Conservation (phyloP, 23 tunicate species). For the Diplosoma virens region DNA sequence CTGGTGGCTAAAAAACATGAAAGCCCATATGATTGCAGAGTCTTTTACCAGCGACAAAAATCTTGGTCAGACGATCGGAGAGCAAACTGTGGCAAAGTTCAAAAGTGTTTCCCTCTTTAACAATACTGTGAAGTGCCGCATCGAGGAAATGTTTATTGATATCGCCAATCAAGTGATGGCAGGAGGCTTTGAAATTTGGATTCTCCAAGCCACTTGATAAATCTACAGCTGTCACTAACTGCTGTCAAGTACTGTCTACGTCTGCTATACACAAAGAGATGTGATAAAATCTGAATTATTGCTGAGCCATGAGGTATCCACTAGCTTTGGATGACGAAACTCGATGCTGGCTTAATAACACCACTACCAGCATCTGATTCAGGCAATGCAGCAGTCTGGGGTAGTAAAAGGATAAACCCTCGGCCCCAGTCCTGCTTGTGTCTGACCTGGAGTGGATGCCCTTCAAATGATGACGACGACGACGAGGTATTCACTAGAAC, state of each 20-base stretch:
- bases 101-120: no score
- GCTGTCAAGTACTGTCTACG: neutral
- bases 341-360: no score
- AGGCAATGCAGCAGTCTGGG: no score
- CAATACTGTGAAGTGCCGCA: neutral
- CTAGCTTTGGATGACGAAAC: no score
- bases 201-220: neutral
- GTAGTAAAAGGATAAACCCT: no score
- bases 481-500: neutral
- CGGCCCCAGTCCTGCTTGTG: no score
- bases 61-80: constrained; percentile 10
- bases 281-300: neutral
- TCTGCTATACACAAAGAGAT: neutral
- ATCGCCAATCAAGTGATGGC: neutral
- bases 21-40: neutral
- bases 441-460: no score
- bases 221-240: neutral
- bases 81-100: constrained; percentile 7
- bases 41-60: constrained; percentile 20
- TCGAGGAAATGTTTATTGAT: neutral
- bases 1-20: constrained; percentile 8
- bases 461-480: no score
- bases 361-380: no score
- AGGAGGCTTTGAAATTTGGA: neutral
- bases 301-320: no score